phyloP scores from a whole-genome alignment of 2,113 vertebrate genomes.

The Nothobranchius kuhntae region DNA sequence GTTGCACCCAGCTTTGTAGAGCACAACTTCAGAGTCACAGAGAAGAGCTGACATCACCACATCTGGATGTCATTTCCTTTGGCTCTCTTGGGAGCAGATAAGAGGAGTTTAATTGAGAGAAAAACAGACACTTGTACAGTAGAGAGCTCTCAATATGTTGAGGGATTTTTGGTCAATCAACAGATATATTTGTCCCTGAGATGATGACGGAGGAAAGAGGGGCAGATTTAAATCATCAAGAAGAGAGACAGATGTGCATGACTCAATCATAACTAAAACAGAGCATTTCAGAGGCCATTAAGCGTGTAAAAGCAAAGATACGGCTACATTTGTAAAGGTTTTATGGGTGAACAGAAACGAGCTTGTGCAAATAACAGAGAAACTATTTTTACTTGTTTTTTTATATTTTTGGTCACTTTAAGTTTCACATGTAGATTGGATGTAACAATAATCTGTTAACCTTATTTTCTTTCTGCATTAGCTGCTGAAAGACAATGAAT shows the following conservation, averaged over 20 bases:
- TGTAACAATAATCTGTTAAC: too few species aligned
- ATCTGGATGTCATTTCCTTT: constrained; percentile 68
- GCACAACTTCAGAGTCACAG: constrained; percentile 34
- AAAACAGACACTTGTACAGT: constrained; percentile 10
- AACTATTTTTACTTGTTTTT: too few species aligned
- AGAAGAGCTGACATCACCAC: constrained; percentile 71
- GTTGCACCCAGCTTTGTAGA: constrained; percentile 28
- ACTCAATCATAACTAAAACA: background rate
- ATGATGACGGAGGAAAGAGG: background rate
- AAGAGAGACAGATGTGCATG: background rate
- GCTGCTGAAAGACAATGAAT: too few species aligned
- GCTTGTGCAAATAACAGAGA: background rate
- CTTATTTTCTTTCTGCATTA: too few species aligned
- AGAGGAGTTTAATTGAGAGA: constrained; percentile 28
- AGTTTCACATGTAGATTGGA: too few species aligned
- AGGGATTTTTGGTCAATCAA: background rate
- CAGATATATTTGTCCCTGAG: background rate
- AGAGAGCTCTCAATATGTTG: background rate
- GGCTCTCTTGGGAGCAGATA: constrained; percentile 42
- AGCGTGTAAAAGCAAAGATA: background rate
- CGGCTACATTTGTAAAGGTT: background rate
- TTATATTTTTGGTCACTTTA: too few species aligned
- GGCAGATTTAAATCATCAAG: background rate
- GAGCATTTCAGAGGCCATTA: background rate
- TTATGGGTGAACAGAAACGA: background rate